Evolutionary conservation across 2,113 vertebrate genomes (phyloP).

Genomic region (Ranitomeya variabilis): DNA sequence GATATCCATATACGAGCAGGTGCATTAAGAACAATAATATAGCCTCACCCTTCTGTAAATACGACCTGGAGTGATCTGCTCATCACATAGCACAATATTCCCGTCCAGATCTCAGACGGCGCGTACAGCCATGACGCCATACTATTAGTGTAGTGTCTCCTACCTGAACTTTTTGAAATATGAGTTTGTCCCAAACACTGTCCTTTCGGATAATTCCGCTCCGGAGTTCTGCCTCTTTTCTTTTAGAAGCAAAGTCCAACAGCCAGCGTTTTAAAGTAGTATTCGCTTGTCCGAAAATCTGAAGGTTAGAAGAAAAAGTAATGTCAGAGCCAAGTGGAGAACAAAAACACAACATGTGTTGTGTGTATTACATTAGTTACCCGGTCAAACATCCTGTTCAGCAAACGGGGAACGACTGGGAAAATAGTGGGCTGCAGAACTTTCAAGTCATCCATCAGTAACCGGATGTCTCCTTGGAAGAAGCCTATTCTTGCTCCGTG

Average conservation of each 20-base stretch:
- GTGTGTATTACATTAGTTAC: conserved; percentile 70
- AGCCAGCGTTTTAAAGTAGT: conserved; percentile 89
- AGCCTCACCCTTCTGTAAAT: neutral
- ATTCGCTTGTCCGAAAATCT: conserved; percentile 94
- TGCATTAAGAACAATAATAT: neutral
- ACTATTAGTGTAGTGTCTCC: neutral
- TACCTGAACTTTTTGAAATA: conserved; percentile 97
- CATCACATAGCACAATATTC: neutral
- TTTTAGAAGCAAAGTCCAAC: conserved; percentile 89
- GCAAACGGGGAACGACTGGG: conserved; percentile 91
- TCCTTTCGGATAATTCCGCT: conserved; percentile 88
- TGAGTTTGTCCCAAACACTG: conserved; percentile 94
- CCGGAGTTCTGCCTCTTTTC: conserved; percentile 91
- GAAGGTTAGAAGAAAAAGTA: neutral
- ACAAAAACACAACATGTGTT: neutral
- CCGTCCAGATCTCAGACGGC: neutral
- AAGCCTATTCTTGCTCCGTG: conserved; percentile 93
- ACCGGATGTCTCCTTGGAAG: conserved; percentile 95
- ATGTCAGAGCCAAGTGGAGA: neutral
- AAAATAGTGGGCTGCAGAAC: conserved; percentile 89
- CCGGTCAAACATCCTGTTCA: conserved; percentile 98
- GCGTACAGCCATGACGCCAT: too few relatives aligned
- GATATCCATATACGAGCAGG: neutral
- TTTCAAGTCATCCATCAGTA: conserved; percentile 97
- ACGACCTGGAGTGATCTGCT: neutral